These are phyloP conservation scores for Paracyclopina nana DNA, from an alignment of 1,140 invertebrate genomes.

Conservation along the genomic window DNA sequence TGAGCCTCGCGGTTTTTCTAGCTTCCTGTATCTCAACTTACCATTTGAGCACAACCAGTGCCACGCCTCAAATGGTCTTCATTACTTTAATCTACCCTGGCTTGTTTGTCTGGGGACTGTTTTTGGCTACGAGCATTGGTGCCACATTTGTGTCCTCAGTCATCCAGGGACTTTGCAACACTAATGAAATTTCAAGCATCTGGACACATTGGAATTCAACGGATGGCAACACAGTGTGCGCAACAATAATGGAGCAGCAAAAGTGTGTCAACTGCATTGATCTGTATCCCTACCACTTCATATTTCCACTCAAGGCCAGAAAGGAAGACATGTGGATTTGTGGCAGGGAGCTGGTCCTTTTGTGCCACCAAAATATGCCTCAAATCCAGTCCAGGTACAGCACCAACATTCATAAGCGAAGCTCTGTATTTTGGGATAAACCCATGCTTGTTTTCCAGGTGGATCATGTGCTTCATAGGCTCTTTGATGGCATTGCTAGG, in stretches of 20 bases:
- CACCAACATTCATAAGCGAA: too few species aligned
- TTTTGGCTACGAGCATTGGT: background rate
- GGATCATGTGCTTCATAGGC: too few species aligned
- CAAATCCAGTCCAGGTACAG: too few species aligned
- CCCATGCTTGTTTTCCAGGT: too few species aligned
- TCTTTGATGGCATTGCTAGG: too few species aligned
- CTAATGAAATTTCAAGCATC: background rate
- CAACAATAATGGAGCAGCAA: background rate
- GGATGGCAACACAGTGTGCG: background rate
- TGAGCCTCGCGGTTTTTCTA: background rate
- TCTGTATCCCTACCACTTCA: background rate
- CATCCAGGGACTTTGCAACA: background rate
- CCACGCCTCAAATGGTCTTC: background rate
- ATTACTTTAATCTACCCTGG: background rate
- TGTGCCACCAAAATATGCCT: background rate
- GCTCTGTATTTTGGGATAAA: too few species aligned
- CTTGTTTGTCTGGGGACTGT: background rate
- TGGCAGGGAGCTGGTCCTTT: background rate
- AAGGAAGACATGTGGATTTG: slow-evolving; percentile 1
- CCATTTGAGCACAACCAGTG: background rate
- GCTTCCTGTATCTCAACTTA: background rate
- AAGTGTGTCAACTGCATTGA: background rate
- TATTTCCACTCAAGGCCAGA: background rate
- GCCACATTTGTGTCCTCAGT: background rate
- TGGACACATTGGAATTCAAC: background rate